A percentile compares a stretch with the other conserved stretches of the same genome.
Evolutionary conservation across 2,113 vertebrate genomes (phyloP).

Genomic region (Brachyhypopomus gauderio): DNA sequence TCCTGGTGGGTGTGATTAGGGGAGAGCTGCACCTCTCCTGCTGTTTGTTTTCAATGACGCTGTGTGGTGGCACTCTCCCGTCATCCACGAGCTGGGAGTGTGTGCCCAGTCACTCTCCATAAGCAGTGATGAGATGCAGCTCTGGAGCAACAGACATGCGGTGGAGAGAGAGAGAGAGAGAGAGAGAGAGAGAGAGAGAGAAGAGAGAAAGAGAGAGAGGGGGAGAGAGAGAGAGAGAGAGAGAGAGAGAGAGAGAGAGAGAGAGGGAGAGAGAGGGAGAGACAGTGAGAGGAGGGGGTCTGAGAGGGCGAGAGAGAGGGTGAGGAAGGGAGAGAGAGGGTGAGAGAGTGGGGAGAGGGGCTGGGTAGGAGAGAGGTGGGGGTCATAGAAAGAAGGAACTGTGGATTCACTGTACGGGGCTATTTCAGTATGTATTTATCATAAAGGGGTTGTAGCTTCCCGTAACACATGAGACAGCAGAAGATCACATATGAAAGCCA

Average conservation of each 20-base stretch:
- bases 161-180: no score
- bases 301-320: no score
- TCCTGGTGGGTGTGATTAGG: constrained; percentile 2
- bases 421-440: no score
- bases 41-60: constrained; percentile 3
- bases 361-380: no score
- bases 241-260: background rate
- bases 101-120: background rate
- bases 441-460: no score
- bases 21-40: background rate
- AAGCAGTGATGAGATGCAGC: constrained; percentile 32
- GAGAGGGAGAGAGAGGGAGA: background rate
- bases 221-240: background rate
- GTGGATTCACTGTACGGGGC: no score
- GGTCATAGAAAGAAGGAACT: no score
- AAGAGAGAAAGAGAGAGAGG: background rate
- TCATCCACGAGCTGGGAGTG: constrained; percentile 16
- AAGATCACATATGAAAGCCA: no score
- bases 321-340: no score
- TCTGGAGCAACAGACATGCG: background rate
- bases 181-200: background rate
- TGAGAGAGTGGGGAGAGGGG: no score
- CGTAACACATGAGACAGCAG: no score
- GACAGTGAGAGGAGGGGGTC: background rate
- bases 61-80: background rate